Conservation (phyloP, 2,113 vertebrate genomes). For the Microcebus ravelobensis region DNA sequence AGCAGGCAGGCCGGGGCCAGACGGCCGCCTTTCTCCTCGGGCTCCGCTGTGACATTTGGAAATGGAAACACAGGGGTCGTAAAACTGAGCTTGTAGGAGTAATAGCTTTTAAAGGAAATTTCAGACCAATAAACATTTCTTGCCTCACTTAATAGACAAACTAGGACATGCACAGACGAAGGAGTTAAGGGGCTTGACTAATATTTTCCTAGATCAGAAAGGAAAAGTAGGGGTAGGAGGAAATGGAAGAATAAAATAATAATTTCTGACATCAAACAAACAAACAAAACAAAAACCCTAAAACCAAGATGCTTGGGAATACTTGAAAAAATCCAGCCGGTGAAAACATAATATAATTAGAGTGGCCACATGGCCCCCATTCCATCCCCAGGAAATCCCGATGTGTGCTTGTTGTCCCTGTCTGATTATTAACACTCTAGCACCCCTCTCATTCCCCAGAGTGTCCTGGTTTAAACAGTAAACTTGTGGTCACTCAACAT, state of each 20-base stretch:
- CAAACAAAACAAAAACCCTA: not conserved
- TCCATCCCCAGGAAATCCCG: not conserved
- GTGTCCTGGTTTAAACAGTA: not conserved
- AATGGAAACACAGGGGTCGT: not conserved
- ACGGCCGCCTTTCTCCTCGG: not conserved
- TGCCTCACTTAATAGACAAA: not conserved
- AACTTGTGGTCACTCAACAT: not conserved
- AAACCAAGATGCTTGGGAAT: slow-evolving; percentile 20
- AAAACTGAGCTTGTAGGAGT: not conserved
- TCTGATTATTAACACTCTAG: not conserved
- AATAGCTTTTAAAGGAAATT: slow-evolving; percentile 39
- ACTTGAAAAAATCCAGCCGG: not conserved
- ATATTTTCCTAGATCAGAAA: not conserved
- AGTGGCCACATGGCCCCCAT: not conserved
- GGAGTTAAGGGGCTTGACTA: not conserved
- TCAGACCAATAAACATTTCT: slow-evolving; percentile 22
- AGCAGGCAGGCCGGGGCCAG: not conserved
- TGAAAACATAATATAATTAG: not conserved
- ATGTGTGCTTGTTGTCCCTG: not conserved
- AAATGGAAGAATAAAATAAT: not conserved
- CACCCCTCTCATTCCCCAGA: not conserved
- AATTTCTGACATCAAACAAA: not conserved
- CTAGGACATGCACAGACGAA: not conserved
- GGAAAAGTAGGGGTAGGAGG: not conserved
- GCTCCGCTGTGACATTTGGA: not conserved